Conservation (phyloP, 2,888 invertebrate species). For the Cephonodes hylas region DNA sequence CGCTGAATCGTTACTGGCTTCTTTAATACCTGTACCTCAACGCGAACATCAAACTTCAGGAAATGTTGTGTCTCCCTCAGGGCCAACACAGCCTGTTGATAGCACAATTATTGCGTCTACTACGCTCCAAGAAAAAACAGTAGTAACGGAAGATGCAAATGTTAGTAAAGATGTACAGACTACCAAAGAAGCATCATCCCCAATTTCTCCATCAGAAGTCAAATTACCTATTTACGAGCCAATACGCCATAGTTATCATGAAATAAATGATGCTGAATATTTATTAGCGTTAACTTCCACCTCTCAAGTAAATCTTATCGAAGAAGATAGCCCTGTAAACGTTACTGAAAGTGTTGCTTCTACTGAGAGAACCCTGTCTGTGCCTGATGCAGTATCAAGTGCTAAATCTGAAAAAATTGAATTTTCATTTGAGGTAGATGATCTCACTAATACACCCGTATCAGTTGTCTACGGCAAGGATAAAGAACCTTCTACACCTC, state of each 20-base stretch:
- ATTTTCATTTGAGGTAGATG: constrained; percentile 49
- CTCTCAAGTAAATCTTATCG: constrained; percentile 22
- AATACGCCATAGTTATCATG: constrained; percentile 41
- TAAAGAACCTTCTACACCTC: constrained; percentile 25
- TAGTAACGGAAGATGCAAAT: neutral
- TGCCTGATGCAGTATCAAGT: neutral
- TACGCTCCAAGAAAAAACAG: neutral
- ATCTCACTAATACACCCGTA: constrained; percentile 46
- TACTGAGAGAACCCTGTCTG: neutral
- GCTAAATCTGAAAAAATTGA: constrained; percentile 27
- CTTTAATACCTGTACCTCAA: constrained; percentile 15
- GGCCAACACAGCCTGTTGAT: neutral
- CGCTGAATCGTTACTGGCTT: constrained; percentile 46
- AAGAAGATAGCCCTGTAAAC: neutral
- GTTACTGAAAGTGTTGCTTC: constrained; percentile 20
- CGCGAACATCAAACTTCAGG: neutral
- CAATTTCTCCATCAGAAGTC: neutral
- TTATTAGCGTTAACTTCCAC: constrained; percentile 24
- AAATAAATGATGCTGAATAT: constrained; percentile 49
- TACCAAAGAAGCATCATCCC: constrained; percentile 4
- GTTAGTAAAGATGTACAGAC: neutral
- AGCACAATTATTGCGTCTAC: neutral
- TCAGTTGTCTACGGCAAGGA: constrained; percentile 38
- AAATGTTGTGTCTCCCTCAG: neutral
- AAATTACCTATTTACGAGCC: constrained; percentile 29